phyloP scores from a whole-genome alignment of 2,113 vertebrate species.

The Ceyx margarethae region DNA sequence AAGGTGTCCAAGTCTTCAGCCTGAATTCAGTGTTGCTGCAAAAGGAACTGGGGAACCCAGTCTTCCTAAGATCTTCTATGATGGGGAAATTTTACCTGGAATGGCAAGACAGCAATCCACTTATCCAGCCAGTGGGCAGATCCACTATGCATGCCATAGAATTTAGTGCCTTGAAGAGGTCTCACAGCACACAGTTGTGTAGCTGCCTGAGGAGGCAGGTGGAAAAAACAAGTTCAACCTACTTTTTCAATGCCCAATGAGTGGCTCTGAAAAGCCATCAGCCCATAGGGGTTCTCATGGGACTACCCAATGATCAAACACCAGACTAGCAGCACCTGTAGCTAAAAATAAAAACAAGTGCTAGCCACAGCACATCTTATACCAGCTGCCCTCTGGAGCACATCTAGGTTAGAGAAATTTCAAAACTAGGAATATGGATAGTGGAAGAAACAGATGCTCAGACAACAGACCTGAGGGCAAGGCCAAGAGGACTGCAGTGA shows the following conservation, averaged over 20 bases:
- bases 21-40: background rate
- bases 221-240: background rate
- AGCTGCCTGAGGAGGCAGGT: background rate
- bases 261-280: background rate
- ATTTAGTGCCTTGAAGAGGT: background rate
- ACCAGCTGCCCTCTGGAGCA: background rate
- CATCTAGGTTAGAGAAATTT: background rate
- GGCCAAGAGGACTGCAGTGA: background rate
- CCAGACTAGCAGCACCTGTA: background rate
- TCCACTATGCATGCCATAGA: background rate
- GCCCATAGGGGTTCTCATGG: background rate
- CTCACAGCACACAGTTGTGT: background rate
- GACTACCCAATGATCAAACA: background rate
- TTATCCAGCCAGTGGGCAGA: background rate
- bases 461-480: background rate
- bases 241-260: background rate
- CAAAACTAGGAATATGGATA: background rate
- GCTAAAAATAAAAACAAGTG: no score
- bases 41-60: background rate
- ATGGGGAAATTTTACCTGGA: background rate
- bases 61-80: background rate
- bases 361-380: no score
- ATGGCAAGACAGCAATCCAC: background rate
- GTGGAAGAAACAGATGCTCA: background rate
- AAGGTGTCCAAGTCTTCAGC: accelerated